phyloP scores from a whole-genome alignment of 2,113 vertebrate genomes.

The Tonatia bakeri region DNA sequence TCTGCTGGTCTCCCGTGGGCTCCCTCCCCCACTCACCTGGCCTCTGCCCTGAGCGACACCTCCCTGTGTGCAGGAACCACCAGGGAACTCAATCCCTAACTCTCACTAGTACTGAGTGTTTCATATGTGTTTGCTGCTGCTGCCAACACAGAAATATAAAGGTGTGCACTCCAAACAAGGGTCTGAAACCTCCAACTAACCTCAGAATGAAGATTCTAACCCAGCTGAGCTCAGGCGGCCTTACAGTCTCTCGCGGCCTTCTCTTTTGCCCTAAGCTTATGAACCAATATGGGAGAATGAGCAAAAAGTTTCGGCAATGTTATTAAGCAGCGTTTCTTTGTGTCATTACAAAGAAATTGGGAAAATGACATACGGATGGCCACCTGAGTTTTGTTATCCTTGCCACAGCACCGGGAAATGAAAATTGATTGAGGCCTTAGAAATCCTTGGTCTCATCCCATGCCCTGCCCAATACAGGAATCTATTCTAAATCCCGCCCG shows the following conservation, averaged over 20 bases:
- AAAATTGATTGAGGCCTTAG: not conserved
- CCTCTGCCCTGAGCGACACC: not conserved
- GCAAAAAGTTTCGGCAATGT: not conserved
- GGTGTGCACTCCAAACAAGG: not conserved
- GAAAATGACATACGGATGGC: not conserved
- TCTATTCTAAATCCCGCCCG: not conserved
- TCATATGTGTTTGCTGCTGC: not conserved
- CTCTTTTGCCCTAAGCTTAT: not conserved
- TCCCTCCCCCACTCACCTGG: not conserved
- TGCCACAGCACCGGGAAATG: not conserved
- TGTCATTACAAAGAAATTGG: not conserved
- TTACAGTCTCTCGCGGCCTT: not conserved
- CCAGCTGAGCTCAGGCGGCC: not conserved
- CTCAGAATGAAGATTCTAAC: not conserved
- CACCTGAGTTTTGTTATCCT: not conserved
- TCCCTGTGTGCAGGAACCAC: not conserved
- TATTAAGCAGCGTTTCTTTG: too few species aligned
- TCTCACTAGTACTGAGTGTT: not conserved
- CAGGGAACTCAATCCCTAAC: not conserved
- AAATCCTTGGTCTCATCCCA: not conserved
- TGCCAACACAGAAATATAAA: not conserved
- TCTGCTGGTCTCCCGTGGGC: rapidly evolving
- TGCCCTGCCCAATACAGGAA: not conserved
- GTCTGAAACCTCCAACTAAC: not conserved
- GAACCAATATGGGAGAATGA: not conserved